Conservation (phyloP, 2,797 vertebrate genomes). For the Loriculus beryllinus region DNA sequence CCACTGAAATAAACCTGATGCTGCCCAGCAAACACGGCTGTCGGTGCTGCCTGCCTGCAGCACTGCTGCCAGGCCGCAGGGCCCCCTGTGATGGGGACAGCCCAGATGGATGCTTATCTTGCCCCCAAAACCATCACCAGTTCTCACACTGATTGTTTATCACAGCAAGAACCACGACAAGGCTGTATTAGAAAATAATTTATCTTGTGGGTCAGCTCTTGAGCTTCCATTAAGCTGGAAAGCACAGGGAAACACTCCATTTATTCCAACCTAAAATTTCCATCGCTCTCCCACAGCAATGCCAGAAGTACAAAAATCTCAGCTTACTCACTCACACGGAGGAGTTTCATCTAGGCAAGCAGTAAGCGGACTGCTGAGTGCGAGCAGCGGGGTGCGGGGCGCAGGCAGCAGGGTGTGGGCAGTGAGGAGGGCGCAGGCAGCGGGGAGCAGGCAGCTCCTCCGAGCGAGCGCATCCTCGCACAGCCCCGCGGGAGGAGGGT, state of each 20-base stretch:
- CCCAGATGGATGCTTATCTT: neutral
- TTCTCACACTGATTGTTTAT: neutral
- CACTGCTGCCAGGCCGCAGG: neutral
- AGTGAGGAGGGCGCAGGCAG: neutral
- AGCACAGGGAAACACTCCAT: neutral
- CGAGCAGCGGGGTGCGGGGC: neutral
- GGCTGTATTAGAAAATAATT: accelerated
- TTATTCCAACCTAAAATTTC: accelerated
- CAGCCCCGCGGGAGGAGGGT: neutral
- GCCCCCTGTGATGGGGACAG: neutral
- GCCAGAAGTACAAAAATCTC: accelerated
- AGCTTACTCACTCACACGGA: neutral
- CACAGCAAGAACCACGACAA: neutral
- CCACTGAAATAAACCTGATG: accelerated
- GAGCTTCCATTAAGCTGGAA: accelerated
- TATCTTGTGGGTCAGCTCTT: neutral
- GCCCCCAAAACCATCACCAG: accelerated
- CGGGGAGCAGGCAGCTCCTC: neutral
- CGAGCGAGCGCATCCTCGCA: neutral
- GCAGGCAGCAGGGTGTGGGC: neutral
- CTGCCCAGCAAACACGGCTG: neutral
- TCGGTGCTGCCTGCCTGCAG: neutral
- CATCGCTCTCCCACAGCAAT: neutral
- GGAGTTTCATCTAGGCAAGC: neutral
- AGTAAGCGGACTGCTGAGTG: neutral